Conservation (phyloP, 2,797 vertebrate genomes). For the Mormyrus proboscirostris region DNA sequence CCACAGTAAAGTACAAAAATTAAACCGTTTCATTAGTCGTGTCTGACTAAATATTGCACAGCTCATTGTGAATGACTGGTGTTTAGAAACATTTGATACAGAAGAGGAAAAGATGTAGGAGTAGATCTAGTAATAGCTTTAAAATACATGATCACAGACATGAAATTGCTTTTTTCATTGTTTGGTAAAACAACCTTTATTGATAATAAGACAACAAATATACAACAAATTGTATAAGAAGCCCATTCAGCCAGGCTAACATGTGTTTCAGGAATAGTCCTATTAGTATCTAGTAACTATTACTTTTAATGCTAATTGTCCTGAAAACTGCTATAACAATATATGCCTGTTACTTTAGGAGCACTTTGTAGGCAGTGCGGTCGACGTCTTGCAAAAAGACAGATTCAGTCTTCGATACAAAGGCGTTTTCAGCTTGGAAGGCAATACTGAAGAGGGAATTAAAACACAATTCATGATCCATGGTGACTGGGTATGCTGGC, state of each 20-base stretch:
- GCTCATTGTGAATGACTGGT: background rate
- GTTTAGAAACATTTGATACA: background rate
- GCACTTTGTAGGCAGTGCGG: background rate
- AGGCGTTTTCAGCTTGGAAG: background rate
- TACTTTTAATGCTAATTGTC: background rate
- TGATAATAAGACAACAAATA: background rate
- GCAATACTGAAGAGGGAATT: constrained; percentile 15
- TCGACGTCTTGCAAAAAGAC: background rate
- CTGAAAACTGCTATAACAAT: background rate
- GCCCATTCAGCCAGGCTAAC: constrained; percentile 7
- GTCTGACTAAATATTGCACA: background rate
- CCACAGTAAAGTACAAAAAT: background rate
- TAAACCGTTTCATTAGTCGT: background rate
- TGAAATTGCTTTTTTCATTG: background rate
- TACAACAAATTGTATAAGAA: background rate
- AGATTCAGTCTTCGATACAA: background rate
- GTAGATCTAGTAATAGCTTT: background rate
- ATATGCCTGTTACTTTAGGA: background rate
- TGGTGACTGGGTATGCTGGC: background rate
- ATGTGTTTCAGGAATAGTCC: background rate
- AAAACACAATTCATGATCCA: background rate
- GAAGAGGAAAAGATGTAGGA: background rate
- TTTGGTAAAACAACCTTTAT: background rate
- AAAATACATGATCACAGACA: background rate
- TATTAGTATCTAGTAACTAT: background rate